Conservation (phyloP, 2,888 invertebrate genomes). For the Harpalus rubripes region DNA sequence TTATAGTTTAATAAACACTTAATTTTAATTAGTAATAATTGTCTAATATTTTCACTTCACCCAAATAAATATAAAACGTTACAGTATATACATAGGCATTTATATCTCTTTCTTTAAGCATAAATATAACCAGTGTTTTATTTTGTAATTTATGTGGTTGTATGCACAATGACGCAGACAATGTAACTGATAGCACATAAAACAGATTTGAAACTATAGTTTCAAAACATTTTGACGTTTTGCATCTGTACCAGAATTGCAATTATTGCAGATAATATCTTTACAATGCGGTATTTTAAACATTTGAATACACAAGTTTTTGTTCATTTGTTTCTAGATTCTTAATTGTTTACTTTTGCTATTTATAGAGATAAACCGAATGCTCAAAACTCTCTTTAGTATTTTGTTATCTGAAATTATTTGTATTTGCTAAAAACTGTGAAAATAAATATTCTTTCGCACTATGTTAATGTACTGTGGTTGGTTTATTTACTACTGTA, state of each 20-base stretch:
- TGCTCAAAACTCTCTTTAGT: constrained; percentile 28
- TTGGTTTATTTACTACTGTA: background rate
- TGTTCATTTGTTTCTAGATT: constrained; percentile 38
- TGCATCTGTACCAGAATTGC: constrained; percentile 13
- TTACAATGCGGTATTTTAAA: constrained; percentile 38
- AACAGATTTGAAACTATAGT: constrained; percentile 11
- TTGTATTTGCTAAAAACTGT: constrained; percentile 22
- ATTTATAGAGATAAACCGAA: constrained; percentile 34
- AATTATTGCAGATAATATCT: constrained; percentile 17
- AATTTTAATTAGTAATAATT: too few species aligned
- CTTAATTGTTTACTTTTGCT: constrained; percentile 28
- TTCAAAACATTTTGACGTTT: constrained; percentile 24
- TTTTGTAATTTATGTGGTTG: constrained; percentile 33
- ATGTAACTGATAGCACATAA: constrained; percentile 29
- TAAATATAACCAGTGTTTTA: background rate
- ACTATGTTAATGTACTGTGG: background rate
- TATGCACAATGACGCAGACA: constrained; percentile 3
- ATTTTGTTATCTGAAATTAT: constrained; percentile 36
- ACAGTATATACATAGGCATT: background rate
- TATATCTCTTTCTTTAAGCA: background rate
- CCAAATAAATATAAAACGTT: too few species aligned
- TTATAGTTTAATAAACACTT: too few species aligned
- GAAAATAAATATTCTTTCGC: constrained; percentile 12
- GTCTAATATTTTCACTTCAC: too few species aligned
- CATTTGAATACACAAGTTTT: background rate